Conservation (phyloP, 2,888 invertebrate species). For the Hybos culiciformis region DNA sequence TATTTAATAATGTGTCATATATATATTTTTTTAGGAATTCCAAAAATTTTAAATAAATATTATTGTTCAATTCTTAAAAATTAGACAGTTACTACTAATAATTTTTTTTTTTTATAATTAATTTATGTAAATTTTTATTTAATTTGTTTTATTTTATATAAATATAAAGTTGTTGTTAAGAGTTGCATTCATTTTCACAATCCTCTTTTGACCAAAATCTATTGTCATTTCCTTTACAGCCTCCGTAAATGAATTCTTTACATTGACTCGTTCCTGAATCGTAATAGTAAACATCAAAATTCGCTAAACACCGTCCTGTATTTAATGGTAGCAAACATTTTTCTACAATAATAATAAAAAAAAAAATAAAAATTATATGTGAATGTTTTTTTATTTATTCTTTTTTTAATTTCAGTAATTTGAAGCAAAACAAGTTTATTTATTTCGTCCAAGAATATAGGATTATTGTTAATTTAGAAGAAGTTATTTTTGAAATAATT, state of each 20-base stretch:
- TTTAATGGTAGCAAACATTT: slow-evolving; percentile 18
- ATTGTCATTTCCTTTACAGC: slow-evolving; percentile 56
- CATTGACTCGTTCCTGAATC: slow-evolving; percentile 45
- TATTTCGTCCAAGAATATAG: no score
- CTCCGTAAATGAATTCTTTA: slow-evolving; percentile 54
- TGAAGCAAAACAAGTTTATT: no score
- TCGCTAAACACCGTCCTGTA: slow-evolving; percentile 54
- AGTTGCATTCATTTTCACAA: slow-evolving; percentile 43
- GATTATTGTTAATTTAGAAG: no score
- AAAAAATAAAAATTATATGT: no score
- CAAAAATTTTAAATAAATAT: no score
- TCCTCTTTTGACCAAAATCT: slow-evolving; percentile 51
- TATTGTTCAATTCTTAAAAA: no score
- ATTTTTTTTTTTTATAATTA: neutral
- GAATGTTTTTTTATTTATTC: no score
- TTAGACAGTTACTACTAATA: neutral
- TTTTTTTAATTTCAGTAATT: no score
- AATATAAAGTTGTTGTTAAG: no score
- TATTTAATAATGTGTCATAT: no score
- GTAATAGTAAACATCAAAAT: slow-evolving; percentile 35
- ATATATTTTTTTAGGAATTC: no score
- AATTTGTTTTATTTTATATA: slow-evolving; percentile 11
- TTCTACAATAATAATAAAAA: neutral
- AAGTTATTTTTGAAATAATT: no score
- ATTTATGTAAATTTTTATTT: neutral